Base-by-base conservation (phyloP, 2,797 vertebrate species). In the Syngnathus acus region DNA sequence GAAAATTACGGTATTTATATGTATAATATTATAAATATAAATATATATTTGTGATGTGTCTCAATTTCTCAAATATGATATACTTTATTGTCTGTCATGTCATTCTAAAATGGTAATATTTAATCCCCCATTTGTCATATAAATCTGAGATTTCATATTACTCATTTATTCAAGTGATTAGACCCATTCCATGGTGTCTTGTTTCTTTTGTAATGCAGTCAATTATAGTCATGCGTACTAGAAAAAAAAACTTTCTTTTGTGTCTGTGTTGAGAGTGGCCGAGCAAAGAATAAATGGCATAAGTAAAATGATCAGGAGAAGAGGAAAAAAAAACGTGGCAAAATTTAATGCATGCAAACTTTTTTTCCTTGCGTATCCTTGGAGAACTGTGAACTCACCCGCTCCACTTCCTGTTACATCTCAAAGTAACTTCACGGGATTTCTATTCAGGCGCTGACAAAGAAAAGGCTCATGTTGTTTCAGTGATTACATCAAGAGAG, bases 131-230 rank as follows among this genome's bases (percentile, higher is more conserved):
- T 48, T 48, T 48, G 14, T 48, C 16, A 14, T 16, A 6, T 16
- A 48, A 16, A 14, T 32, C 32, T 32, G 16, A 17, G 14, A 17
- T 48, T 19, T 48, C 16, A 17, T 48, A 48, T 48, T 17, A 16
- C 16, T 48, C 6, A 17, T 17, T 6, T 48, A 48, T 16, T 48
- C 47, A 54, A 23, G n/a, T 21, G 19, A 53, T 8, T 53, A 21
- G 21, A 53, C 4, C 9, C 7, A 23, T 21, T 54, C 74, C 70
- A 64, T 64, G 67, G 79, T 66, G 72, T 69, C 77, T 71, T 69
- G 70, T 79, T 76, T 72, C 78, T 63, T 80, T 78, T 87, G 82
- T 82, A 73, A 62, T 73, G 75, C 78, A 77, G 82, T 86, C 86
- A 51, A 11, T 48, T 48, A 48, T 48, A 26, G 21, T 26, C 21